Evolutionary conservation across 2,113 vertebrate genomes (phyloP).

Genomic region (Megaceryle maxima): DNA sequence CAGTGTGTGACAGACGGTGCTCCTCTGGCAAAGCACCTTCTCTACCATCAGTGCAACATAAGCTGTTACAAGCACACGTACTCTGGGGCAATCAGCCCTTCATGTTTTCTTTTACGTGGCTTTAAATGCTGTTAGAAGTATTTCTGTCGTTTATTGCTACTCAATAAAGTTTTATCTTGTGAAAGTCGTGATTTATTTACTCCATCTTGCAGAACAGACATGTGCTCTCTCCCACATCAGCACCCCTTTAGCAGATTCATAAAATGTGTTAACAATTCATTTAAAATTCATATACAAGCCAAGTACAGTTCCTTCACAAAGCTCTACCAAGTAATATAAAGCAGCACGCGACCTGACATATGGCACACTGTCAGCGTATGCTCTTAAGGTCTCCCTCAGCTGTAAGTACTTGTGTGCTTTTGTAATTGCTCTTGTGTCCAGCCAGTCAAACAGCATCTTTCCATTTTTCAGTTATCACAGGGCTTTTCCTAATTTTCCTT

Average conservation of each 20-base stretch:
- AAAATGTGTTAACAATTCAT: slow-evolving; percentile 69
- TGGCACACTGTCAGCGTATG: background rate
- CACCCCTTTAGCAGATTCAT: slow-evolving; percentile 60
- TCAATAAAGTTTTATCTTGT: slow-evolving; percentile 70
- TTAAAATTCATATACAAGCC: slow-evolving; percentile 34
- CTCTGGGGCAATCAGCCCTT: background rate
- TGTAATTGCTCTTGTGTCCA: background rate
- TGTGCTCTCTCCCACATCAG: background rate
- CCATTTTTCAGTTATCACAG: fast-evolving
- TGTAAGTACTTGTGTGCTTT: background rate
- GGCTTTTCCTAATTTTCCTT: background rate
- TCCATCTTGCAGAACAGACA: background rate
- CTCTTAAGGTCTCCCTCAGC: background rate
- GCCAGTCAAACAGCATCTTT: background rate
- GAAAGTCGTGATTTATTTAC: slow-evolving; percentile 57
- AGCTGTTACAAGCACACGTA: background rate
- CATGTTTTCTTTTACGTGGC: background rate
- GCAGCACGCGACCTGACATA: slow-evolving; percentile 4
- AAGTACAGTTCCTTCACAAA: background rate
- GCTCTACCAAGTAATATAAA: background rate
- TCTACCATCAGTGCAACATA: background rate
- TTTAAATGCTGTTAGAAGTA: slow-evolving; percentile 48
- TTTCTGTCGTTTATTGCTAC: slow-evolving; percentile 59
- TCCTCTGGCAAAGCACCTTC: background rate
- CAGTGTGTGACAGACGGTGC: background rate